phyloP scores from a whole-genome alignment of 2,797 vertebrate species.

The Arctocebus calabarensis region DNA sequence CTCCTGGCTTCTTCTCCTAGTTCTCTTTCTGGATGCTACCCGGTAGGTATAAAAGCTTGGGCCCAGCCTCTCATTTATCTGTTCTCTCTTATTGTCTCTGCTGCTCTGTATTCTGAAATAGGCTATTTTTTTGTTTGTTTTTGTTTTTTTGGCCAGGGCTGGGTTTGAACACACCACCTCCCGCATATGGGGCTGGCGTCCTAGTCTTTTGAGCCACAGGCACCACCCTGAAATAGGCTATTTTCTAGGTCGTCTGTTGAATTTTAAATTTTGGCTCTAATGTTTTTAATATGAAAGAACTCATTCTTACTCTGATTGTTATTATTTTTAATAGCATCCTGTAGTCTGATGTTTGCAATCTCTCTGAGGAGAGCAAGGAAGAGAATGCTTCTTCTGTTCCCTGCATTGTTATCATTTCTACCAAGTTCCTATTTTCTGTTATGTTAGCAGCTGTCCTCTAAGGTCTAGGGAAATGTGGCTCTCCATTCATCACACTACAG shows the following conservation, averaged over 20 bases:
- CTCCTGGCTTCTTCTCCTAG: not conserved
- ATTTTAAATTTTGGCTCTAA: constrained; percentile 25
- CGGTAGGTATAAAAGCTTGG: not conserved
- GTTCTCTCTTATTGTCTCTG: not conserved
- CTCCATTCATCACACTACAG: not conserved
- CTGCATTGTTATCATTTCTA: not conserved
- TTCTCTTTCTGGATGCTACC: not conserved
- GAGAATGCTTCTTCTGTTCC: not conserved
- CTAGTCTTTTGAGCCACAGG: too few species aligned
- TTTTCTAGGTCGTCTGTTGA: not conserved
- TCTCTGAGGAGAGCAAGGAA: not conserved
- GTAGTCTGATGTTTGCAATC: not conserved
- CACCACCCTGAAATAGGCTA: not conserved
- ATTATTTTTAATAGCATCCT: not conserved
- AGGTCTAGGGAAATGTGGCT: not conserved
- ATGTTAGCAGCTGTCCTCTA: not conserved
- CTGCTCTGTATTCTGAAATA: not conserved
- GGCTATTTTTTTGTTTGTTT: not conserved
- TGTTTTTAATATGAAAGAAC: not conserved
- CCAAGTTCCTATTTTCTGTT: not conserved
- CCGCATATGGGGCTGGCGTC: too few species aligned
- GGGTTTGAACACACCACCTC: too few species aligned
- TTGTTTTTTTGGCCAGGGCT: too few species aligned
- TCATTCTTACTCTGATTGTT: not conserved
- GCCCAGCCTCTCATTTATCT: not conserved